A percentile compares a stretch with the other conserved stretches of the same genome.
Conservation (phyloP, 2,888 invertebrate genomes). For the Cecidostiba fungosa region DNA sequence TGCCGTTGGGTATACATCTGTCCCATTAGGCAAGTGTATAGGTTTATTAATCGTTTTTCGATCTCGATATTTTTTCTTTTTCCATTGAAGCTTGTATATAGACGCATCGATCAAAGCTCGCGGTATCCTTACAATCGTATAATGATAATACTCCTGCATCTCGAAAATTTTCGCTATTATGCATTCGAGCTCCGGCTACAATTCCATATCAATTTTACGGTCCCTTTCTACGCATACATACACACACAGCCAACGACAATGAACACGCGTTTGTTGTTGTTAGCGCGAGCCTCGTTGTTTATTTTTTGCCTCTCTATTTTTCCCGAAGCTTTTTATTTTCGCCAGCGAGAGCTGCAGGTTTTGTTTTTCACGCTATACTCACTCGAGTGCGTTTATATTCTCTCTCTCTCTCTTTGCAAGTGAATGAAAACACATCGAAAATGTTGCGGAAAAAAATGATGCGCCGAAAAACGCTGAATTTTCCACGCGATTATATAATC, state of each 20-base stretch:
- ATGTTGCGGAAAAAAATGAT: neutral
- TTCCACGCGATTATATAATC: slow-evolving; percentile 38
- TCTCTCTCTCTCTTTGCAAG: slow-evolving; percentile 10
- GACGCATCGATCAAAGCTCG: neutral
- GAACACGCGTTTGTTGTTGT: slow-evolving; percentile 37
- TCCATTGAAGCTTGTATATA: neutral
- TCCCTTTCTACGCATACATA: neutral
- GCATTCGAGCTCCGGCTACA: neutral
- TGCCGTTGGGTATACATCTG: neutral
- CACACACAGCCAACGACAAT: slow-evolving; percentile 16
- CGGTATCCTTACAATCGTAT: neutral
- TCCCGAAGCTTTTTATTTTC: slow-evolving; percentile 5
- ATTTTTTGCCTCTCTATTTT: slow-evolving; percentile 29
- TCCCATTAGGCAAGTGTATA: neutral
- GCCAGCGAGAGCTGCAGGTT: slow-evolving; percentile 20
- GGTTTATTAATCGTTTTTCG: slow-evolving; percentile 14
- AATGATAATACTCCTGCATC: neutral
- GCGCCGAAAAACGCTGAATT: slow-evolving; percentile 10
- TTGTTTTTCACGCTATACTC: slow-evolving; percentile 33
- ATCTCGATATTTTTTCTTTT: neutral
- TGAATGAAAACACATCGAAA: slow-evolving; percentile 52
- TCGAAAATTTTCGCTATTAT: slow-evolving; percentile 19
- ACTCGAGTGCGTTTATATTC: neutral
- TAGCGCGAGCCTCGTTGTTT: slow-evolving; percentile 24
- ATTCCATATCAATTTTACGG: slow-evolving; percentile 31